Evolutionary conservation across 2,888 invertebrate species (phyloP).

Genomic region (Leptopilina syphax): DNA sequence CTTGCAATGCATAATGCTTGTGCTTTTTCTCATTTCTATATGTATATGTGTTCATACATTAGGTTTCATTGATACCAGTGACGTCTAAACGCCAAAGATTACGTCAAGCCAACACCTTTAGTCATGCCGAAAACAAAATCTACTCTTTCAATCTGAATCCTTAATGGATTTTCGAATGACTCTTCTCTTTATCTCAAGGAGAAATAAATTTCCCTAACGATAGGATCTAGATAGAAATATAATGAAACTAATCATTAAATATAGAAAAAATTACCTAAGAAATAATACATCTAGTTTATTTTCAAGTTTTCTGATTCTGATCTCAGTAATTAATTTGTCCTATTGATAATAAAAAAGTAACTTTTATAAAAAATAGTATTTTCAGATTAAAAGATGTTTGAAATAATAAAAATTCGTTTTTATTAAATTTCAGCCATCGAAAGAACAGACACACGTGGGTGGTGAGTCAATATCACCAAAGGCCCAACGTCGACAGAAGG

Average conservation of each 20-base stretch:
- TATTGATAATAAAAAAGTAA: too few relatives aligned
- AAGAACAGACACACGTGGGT: slow-evolving; percentile 60
- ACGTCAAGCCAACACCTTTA: slow-evolving; percentile 36
- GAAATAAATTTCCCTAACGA: slow-evolving; percentile 16
- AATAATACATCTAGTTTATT: too few relatives aligned
- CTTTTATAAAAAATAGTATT: too few relatives aligned
- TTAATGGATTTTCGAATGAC: slow-evolving; percentile 13
- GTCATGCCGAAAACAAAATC: slow-evolving; percentile 13
- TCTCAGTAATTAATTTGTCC: too few relatives aligned
- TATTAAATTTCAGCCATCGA: slow-evolving; percentile 60
- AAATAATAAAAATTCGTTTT: neutral
- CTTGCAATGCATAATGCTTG: slow-evolving; percentile 26
- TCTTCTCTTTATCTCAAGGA: neutral
- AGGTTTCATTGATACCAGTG: slow-evolving; percentile 24
- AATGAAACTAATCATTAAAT: too few relatives aligned
- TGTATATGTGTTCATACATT: slow-evolving; percentile 5
- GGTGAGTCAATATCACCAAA: slow-evolving; percentile 60
- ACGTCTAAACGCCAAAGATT: slow-evolving; percentile 10
- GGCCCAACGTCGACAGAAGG: slow-evolving; percentile 62
- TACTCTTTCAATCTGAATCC: slow-evolving; percentile 18
- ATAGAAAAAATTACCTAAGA: too few relatives aligned
- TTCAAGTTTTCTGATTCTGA: too few relatives aligned
- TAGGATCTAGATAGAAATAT: neutral
- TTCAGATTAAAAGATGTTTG: too few relatives aligned
- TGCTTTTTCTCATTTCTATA: slow-evolving; percentile 27